A percentile compares a stretch with the other conserved stretches of the same genome.
These are phyloP conservation scores for Anguilla japonica DNA, from an alignment of 2,113 vertebrate species.

Conservation along the genomic window DNA sequence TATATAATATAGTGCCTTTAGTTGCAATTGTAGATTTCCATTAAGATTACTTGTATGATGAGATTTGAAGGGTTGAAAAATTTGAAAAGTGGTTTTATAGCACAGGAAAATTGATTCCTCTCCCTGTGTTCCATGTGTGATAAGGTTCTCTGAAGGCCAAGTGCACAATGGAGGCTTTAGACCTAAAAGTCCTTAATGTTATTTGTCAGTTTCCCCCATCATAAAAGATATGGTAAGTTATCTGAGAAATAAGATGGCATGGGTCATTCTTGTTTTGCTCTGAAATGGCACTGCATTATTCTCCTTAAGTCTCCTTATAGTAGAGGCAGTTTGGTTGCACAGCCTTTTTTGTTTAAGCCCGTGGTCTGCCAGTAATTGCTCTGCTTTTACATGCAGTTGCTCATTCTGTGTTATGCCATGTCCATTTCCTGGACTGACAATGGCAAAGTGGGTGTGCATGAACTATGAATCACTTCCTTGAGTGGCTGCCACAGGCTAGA, in stretches of 20 bases:
- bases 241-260: not conserved
- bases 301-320: not conserved
- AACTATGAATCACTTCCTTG: constrained; percentile 1
- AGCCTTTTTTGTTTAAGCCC: not conserved
- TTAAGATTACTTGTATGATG: not conserved
- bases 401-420: not conserved
- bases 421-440: not conserved
- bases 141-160: not conserved
- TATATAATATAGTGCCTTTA: not conserved
- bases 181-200: not conserved
- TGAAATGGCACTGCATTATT: not conserved
- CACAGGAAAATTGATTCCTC: not conserved
- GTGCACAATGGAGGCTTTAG: not conserved
- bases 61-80: not conserved
- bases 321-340: not conserved
- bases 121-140: not conserved
- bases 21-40: not conserved
- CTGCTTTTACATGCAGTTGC: not conserved
- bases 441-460: not conserved
- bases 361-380: not conserved
- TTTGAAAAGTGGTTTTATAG: not conserved
- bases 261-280: not conserved
- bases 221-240: not conserved
- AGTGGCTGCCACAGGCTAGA: not conserved
- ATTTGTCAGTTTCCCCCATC: not conserved